Evolutionary conservation across 2,888 invertebrate species (phyloP).

Genomic region (Pantelozetes paolii): DNA sequence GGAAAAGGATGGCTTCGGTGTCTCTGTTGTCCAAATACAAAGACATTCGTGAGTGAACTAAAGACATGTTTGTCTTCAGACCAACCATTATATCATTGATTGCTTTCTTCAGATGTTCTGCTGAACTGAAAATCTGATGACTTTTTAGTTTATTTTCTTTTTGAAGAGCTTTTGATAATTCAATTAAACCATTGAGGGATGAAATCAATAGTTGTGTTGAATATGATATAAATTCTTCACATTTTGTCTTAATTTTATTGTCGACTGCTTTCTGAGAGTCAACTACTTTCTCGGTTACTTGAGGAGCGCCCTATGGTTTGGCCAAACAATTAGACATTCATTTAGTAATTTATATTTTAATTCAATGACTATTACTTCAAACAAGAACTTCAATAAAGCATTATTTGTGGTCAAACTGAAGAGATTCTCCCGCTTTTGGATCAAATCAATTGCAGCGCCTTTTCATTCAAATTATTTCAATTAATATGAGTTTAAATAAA

Average conservation of each 20-base stretch:
- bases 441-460: slow-evolving; percentile 58
- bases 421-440: slow-evolving; percentile 70
- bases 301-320: slow-evolving; percentile 85
- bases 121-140: slow-evolving; percentile 63
- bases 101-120: slow-evolving; percentile 67
- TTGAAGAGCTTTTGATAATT: slow-evolving; percentile 52
- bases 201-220: neutral
- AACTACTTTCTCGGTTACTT: slow-evolving; percentile 81
- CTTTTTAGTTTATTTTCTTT: slow-evolving; percentile 52
- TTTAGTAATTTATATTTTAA: too few species aligned
- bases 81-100: slow-evolving; percentile 72
- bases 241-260: slow-evolving; percentile 78
- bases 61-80: slow-evolving; percentile 73
- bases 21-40: slow-evolving; percentile 93
- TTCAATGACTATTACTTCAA: slow-evolving; percentile 51
- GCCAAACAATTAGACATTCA: neutral
- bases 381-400: slow-evolving; percentile 78
- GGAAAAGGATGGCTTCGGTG: slow-evolving; percentile 92
- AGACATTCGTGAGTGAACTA: slow-evolving; percentile 81
- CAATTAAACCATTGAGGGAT: slow-evolving; percentile 30
- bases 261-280: slow-evolving; percentile 97
- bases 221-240: slow-evolving; percentile 74
- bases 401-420: slow-evolving; percentile 84
- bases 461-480: neutral
- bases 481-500: neutral